Evolutionary conservation across 2,888 invertebrate genomes (phyloP), one percentile per base, ranked within the genome.

Genomic region (Tipula unca): DNA sequence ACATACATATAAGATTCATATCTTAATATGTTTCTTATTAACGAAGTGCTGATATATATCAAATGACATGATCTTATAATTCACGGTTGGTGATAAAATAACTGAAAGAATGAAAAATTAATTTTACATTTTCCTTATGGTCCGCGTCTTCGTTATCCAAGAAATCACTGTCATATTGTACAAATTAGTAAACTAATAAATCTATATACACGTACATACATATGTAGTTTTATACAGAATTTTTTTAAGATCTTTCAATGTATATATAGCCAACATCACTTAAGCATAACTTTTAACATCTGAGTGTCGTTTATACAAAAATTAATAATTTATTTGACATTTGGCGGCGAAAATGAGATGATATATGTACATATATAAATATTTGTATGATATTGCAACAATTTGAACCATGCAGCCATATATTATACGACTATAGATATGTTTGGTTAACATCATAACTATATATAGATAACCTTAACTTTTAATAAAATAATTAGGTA

Each of bases 1-100:
- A 35, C n/a, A 48, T 69, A 69, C 10, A 10, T 8, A 69, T 25
- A 69, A 25, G 69, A 25, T 69, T 69, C 69, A 69, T 69, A 69
- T 69, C 69, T 69, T 69, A 69, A 69, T 69, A 25, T 69, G 69
- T 69, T 69, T 69, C 69, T 69, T 69, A 69, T 69, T 69, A 69
- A 69, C 69, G 25, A 69, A 69, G 69, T 69, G 69, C 25, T 69
- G 69, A 69, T 69, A 10, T 69, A 69, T 69, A 69, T 69, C 69
- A 25, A 8, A 69, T 69, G 69, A 25, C 69, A 25, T 69, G 69
- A 25, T 69, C 69, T 69, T 69, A 69, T 25, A 69, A 69, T 69
- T 69, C 69, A 69, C 69, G 69, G 69, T 69, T 69, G 20, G 20
- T 69, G 69, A 69, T 69, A 69, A 69, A 69, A 25, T 69, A 69